These are phyloP conservation scores for Monochamus alternatus DNA, from an alignment of 2,888 invertebrate genomes.

Conservation along the genomic window DNA sequence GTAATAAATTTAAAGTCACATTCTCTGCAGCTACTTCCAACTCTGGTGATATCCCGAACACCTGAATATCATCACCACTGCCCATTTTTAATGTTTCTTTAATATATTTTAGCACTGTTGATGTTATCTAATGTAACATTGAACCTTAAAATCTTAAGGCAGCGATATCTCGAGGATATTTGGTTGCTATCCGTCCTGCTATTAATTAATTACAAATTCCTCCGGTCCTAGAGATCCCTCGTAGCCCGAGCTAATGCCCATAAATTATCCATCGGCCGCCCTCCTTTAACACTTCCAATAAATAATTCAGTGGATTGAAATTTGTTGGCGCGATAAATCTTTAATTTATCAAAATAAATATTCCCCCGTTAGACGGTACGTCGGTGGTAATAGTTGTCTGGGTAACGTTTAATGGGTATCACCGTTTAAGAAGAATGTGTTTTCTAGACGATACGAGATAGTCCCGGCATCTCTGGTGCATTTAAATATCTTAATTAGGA, in stretches of 20 bases:
- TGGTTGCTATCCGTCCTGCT: not conserved
- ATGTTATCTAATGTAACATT: too few species aligned
- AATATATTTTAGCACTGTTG: too few species aligned
- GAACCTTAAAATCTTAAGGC: too few species aligned
- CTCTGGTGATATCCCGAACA: too few species aligned
- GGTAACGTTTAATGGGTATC: constrained; percentile 28
- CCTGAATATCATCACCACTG: too few species aligned
- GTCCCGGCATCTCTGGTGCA: not conserved
- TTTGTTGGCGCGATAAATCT: constrained; percentile 46
- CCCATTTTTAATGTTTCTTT: too few species aligned
- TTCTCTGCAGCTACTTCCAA: too few species aligned
- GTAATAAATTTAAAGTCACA: too few species aligned
- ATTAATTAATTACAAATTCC: constrained; percentile 28
- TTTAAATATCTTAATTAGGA: constrained; percentile 8
- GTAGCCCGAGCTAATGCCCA: constrained; percentile 46
- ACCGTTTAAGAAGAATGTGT: not conserved
- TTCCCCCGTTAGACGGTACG: constrained; percentile 19
- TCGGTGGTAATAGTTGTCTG: constrained; percentile 13
- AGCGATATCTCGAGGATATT: constrained; percentile 14
- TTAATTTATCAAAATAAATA: constrained; percentile 44
- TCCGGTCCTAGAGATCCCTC: constrained; percentile 31
- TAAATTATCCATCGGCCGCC: constrained; percentile 47
- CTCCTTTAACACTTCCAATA: constrained; percentile 48
- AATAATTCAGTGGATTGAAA: constrained; percentile 48
- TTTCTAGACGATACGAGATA: constrained; percentile 3